phyloP scores from a whole-genome alignment of 2,113 vertebrate genomes.

The Mugil cephalus region DNA sequence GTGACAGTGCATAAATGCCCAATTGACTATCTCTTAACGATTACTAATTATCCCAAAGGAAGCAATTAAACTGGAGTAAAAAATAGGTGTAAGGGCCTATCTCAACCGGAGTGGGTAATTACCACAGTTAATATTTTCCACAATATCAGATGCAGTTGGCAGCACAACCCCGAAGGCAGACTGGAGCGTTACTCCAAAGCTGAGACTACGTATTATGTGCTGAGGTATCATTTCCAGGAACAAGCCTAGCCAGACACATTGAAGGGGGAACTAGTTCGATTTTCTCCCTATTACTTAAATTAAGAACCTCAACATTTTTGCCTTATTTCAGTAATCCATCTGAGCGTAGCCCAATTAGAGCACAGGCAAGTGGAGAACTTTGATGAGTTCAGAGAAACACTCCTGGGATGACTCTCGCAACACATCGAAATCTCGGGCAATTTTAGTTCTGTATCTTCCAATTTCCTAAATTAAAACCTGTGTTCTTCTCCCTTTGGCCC shows the following conservation, averaged over 20 bases:
- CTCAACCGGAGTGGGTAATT: slow-evolving; percentile 74
- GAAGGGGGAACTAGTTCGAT: slow-evolving; percentile 34
- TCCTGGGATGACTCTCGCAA: slow-evolving; percentile 17
- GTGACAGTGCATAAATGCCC: slow-evolving; percentile 69
- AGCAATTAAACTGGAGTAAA: slow-evolving; percentile 70
- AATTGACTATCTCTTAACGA: slow-evolving; percentile 76
- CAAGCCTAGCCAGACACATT: slow-evolving; percentile 41
- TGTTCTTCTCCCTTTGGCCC: slow-evolving; percentile 24
- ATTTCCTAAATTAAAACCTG: slow-evolving; percentile 26
- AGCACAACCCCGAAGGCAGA: slow-evolving; percentile 59
- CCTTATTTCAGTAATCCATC: slow-evolving; percentile 55
- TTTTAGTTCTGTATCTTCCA: too few relatives aligned
- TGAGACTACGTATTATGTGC: slow-evolving; percentile 53
- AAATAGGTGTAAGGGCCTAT: slow-evolving; percentile 57
- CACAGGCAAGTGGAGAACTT: slow-evolving; percentile 41
- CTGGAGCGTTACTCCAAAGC: slow-evolving; percentile 40
- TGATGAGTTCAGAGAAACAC: slow-evolving; percentile 31
- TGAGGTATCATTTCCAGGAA: slow-evolving; percentile 57
- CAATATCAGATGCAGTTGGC: slow-evolving; percentile 71
- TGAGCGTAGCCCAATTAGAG: slow-evolving; percentile 58
- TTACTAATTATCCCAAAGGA: slow-evolving; percentile 80
- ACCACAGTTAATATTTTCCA: slow-evolving; percentile 73
- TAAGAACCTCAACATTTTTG: slow-evolving; percentile 35
- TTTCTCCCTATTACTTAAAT: slow-evolving; percentile 45
- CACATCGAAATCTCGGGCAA: neutral